Percentiles rank a stretch among this genome's conserved stretches.
Conservation (phyloP, 2,113 vertebrate species). For the Brachypodius melanocephalos region DNA sequence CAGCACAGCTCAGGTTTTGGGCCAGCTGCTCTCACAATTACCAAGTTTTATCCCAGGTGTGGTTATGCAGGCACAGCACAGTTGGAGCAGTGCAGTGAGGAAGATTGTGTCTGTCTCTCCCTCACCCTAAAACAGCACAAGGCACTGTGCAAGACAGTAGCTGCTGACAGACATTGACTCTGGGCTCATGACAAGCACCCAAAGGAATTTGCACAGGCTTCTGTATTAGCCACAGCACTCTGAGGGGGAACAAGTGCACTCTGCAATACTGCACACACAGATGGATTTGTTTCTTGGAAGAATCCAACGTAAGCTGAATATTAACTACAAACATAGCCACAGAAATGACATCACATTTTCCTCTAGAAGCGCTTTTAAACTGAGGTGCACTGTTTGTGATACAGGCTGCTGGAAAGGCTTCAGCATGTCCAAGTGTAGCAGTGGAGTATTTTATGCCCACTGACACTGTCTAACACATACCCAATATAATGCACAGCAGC, state of each 20-base stretch:
- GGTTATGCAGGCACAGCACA: not conserved
- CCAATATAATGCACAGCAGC: not conserved
- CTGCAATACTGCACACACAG: not conserved
- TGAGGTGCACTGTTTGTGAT: too few relatives aligned
- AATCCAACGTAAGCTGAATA: not conserved
- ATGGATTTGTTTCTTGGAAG: not conserved
- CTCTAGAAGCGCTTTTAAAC: not conserved
- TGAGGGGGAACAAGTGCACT: fast-evolving
- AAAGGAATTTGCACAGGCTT: not conserved
- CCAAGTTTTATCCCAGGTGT: not conserved
- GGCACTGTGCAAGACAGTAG: fast-evolving
- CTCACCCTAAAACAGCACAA: not conserved
- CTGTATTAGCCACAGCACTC: not conserved
- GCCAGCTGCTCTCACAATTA: not conserved
- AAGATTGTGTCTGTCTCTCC: not conserved
- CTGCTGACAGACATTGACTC: not conserved
- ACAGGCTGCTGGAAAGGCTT: not conserved
- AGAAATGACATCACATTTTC: not conserved
- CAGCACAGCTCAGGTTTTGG: not conserved
- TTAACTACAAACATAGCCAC: not conserved
- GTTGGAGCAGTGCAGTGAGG: not conserved
- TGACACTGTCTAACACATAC: not conserved
- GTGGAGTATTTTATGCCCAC: not conserved
- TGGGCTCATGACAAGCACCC: not conserved
- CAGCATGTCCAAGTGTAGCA: fast-evolving